A percentile compares a stretch with the other conserved stretches of the same genome.
phyloP scores from a whole-genome alignment of 2,113 vertebrate species.

The Notarius lentiginosus region DNA sequence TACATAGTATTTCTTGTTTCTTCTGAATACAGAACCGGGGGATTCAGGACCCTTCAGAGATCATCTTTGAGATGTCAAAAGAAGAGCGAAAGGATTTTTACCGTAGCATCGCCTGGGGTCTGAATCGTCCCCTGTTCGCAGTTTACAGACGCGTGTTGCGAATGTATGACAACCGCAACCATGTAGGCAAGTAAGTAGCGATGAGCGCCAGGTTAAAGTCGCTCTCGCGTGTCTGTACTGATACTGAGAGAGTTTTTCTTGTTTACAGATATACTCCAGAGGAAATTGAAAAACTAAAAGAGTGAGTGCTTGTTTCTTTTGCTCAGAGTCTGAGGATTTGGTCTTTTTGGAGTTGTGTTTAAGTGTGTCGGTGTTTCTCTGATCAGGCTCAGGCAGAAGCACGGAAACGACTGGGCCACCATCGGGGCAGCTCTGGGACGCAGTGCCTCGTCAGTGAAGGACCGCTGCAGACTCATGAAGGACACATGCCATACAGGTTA shows the following conservation, averaged over 20 bases:
- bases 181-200: constrained; percentile 93
- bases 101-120: constrained; percentile 92
- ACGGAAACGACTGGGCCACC: constrained; percentile 98
- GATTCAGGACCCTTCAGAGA: constrained; percentile 95
- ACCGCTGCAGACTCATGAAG: constrained; percentile 96
- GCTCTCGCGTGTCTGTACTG: neutral
- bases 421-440: constrained; percentile 94
- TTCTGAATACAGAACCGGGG: constrained; percentile 80
- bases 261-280: constrained; percentile 86
- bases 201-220: neutral
- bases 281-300: constrained; percentile 94
- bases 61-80: constrained; percentile 99
- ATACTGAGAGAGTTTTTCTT: constrained; percentile 38
- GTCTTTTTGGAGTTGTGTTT: neutral
- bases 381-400: constrained; percentile 86
- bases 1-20: neutral
- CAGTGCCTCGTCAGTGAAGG: constrained; percentile 97
- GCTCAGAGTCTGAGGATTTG: neutral
- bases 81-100: constrained; percentile 99
- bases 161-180: constrained; percentile 99
- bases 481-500: constrained; percentile 98
- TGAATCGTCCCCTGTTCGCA: constrained; percentile 96
- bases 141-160: constrained; percentile 95
- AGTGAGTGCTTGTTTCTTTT: constrained; percentile 78
- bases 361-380: constrained; percentile 19